These are phyloP conservation scores for Catocala fraxini DNA, from an alignment of 2,888 invertebrate species.

Conservation along the genomic window DNA sequence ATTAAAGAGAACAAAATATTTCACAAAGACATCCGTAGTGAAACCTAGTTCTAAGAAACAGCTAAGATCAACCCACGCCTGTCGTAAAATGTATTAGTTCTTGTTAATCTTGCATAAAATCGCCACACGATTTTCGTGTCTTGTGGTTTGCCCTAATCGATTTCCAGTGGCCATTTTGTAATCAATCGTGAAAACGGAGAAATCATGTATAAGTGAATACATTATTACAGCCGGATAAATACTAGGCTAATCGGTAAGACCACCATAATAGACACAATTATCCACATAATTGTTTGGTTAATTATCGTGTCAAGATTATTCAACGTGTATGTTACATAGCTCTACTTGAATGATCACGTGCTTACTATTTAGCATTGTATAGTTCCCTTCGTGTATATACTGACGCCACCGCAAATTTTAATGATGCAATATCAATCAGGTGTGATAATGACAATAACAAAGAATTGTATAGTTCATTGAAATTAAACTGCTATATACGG, in stretches of 20 bases:
- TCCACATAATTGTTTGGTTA: conserved; percentile 23
- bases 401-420: too few species aligned
- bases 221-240: conserved; percentile 14
- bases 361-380: too few species aligned
- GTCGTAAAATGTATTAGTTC: conserved; percentile 21
- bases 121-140: conserved; percentile 63
- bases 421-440: too few species aligned
- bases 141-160: conserved; percentile 54
- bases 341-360: too few species aligned
- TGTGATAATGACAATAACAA: too few species aligned
- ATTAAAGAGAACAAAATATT: neutral
- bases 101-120: conserved; percentile 22
- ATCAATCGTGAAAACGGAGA: conserved; percentile 30
- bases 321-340: too few species aligned
- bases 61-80: conserved; percentile 17
- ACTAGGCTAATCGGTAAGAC: conserved; percentile 18
- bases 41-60: conserved; percentile 32
- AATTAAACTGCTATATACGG: too few species aligned
- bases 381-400: too few species aligned
- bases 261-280: conserved; percentile 16
- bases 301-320: conserved; percentile 8
- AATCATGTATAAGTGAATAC: conserved; percentile 14
- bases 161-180: conserved; percentile 24
- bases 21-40: conserved; percentile 9
- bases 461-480: too few species aligned